phyloP scores from a whole-genome alignment of 2,113 vertebrate genomes.

The Corvus cornix region DNA sequence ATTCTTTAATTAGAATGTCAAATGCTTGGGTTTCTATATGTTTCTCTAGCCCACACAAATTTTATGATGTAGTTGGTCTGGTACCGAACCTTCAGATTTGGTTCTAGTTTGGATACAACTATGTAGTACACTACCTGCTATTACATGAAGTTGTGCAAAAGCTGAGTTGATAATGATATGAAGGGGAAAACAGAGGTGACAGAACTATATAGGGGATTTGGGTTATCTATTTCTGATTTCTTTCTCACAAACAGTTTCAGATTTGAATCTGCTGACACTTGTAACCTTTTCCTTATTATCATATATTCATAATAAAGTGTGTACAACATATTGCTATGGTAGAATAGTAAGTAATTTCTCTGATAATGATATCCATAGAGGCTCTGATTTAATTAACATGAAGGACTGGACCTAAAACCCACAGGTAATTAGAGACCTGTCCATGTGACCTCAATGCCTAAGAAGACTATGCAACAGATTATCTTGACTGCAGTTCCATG shows the following conservation, averaged over 20 bases:
- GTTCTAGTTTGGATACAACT: neutral
- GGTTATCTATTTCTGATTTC: neutral
- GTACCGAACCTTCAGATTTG: neutral
- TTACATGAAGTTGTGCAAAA: neutral
- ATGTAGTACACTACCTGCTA: neutral
- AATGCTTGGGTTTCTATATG: neutral
- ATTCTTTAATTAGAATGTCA: neutral
- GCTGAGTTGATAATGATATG: neutral
- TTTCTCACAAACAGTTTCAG: neutral
- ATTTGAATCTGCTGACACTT: neutral
- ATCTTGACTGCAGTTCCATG: neutral
- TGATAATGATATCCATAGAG: neutral
- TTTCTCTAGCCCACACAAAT: neutral
- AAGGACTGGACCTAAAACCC: neutral
- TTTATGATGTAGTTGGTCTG: neutral
- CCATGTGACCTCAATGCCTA: accelerated
- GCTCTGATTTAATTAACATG: neutral
- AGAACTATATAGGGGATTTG: neutral
- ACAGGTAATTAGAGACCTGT: neutral
- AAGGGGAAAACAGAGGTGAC: neutral
- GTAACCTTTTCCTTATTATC: neutral
- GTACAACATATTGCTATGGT: neutral
- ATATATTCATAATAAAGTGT: neutral
- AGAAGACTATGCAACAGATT: neutral
- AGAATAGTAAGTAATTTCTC: neutral